Percentiles rank a stretch among this genome's conserved stretches.
phyloP scores from a whole-genome alignment of 1,140 invertebrate species.

The Propsilocerus akamusi region DNA sequence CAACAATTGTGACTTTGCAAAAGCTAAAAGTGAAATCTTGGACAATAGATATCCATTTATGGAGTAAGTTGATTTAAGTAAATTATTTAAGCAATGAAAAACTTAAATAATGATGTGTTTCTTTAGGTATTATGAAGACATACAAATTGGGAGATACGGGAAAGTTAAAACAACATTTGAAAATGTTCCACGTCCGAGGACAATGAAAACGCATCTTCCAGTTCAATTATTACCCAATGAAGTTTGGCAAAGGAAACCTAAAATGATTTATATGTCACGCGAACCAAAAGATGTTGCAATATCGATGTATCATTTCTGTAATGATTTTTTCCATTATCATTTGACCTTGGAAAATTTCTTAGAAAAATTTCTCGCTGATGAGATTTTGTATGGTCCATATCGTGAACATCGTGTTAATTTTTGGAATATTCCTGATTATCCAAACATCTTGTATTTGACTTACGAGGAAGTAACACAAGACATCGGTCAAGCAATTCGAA shows the following conservation, averaged over 20 bases:
- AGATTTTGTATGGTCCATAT: conserved; percentile 34
- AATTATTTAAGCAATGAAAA: conserved; percentile 11
- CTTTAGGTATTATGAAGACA: too few species aligned
- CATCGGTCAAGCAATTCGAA: conserved; percentile 32
- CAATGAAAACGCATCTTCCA: too few species aligned
- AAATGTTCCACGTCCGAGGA: conserved; percentile 25
- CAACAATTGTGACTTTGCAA: conserved; percentile 38
- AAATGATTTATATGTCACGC: conserved; percentile 60
- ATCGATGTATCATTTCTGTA: conserved; percentile 53
- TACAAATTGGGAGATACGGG: too few species aligned
- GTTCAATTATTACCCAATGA: too few species aligned
- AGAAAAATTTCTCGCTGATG: conserved; percentile 37
- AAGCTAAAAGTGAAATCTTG: conserved; percentile 23
- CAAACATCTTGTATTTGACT: conserved; percentile 37
- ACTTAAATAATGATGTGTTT: too few species aligned
- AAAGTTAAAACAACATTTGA: too few species aligned
- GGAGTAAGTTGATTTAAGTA: conserved; percentile 18
- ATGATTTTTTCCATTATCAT: conserved; percentile 37
- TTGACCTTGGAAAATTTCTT: conserved; percentile 44
- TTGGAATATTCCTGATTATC: conserved; percentile 30
- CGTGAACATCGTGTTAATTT: conserved; percentile 37
- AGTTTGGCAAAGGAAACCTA: too few species aligned
- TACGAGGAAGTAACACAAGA: conserved; percentile 51
- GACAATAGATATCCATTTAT: conserved; percentile 24
- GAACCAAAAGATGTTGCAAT: conserved; percentile 70